Conservation (phyloP, 2,113 vertebrate genomes). For the Thinocorus orbignyianus region DNA sequence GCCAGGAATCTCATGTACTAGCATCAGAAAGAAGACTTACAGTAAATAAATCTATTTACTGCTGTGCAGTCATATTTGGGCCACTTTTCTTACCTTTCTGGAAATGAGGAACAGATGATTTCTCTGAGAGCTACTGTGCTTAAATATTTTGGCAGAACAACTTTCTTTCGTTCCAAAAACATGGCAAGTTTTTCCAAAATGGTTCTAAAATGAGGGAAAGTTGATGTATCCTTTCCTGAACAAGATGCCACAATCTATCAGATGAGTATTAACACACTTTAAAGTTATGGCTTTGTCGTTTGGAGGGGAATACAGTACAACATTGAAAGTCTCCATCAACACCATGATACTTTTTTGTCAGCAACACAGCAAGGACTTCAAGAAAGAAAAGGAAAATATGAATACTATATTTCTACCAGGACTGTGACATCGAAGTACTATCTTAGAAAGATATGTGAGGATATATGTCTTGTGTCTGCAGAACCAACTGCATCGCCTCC, state of each 20-base stretch:
- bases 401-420: not conserved
- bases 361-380: not conserved
- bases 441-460: not conserved
- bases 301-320: not conserved
- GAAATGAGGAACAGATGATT: not conserved
- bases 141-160: not conserved
- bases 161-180: not conserved
- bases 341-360: not conserved
- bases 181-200: not conserved
- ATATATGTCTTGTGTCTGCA: not conserved
- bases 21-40: not conserved
- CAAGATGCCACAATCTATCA: not conserved
- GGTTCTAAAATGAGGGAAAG: not conserved
- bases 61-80: not conserved
- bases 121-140: not conserved
- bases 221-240: not conserved
- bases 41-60: not conserved
- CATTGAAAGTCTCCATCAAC: not conserved
- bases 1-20: not conserved
- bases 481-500: not conserved
- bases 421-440: not conserved
- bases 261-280: not conserved
- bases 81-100: not conserved
- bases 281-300: not conserved
- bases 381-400: not conserved